These are phyloP conservation scores for Polyommatus iphigenia DNA, from an alignment of 2,888 invertebrate species.

Conservation along the genomic window DNA sequence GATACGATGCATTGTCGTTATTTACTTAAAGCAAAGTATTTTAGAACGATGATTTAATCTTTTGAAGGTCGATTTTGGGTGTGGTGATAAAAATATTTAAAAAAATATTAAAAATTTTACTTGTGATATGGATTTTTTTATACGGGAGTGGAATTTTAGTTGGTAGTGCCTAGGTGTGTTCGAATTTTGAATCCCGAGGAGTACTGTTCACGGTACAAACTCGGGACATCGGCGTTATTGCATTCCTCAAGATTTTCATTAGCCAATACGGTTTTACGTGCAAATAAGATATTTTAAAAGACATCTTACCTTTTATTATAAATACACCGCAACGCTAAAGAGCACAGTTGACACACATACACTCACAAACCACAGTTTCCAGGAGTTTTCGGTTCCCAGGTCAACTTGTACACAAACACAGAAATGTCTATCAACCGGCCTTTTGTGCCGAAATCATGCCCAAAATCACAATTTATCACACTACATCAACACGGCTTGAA, in stretches of 20 bases:
- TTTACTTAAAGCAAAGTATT: slow-evolving; percentile 16
- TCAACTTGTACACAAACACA: slow-evolving; percentile 61
- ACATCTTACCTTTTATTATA: slow-evolving; percentile 55
- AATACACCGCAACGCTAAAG: slow-evolving; percentile 55
- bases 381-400: slow-evolving; percentile 56
- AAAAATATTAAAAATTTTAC: not conserved
- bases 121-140: not conserved
- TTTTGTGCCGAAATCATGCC: slow-evolving; percentile 55
- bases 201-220: not conserved
- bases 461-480: slow-evolving; percentile 51
- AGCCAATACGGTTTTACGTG: not conserved
- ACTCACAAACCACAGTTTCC: slow-evolving; percentile 65
- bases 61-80: slow-evolving; percentile 27
- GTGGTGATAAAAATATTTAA: slow-evolving; percentile 24
- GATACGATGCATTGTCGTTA: not conserved
- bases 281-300: not conserved
- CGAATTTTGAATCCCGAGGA: not conserved
- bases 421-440: slow-evolving; percentile 52
- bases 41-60: slow-evolving; percentile 23
- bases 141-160: not conserved
- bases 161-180: not conserved
- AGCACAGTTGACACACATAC: slow-evolving; percentile 65
- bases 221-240: not conserved
- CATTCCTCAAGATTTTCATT: not conserved
- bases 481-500: slow-evolving; percentile 51